Evolutionary conservation across 2,113 vertebrate species (phyloP).

Genomic region (Raja brachyura): DNA sequence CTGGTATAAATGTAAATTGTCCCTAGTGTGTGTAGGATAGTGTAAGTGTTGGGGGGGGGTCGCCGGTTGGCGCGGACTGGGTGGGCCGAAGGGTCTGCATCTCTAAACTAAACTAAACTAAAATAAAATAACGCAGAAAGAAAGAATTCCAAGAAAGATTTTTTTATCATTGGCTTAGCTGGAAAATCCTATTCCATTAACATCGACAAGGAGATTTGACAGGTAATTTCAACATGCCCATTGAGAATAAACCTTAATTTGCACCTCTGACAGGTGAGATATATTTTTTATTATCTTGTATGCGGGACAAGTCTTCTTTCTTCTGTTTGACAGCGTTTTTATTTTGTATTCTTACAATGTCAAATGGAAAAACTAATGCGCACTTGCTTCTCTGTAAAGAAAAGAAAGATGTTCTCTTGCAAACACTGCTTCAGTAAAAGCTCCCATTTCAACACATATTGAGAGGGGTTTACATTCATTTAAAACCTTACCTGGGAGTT

Average conservation of each 20-base stretch:
- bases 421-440: too few species aligned
- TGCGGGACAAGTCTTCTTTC: neutral
- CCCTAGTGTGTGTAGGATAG: too few species aligned
- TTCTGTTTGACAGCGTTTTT: neutral
- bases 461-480: neutral
- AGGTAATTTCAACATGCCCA: slow-evolving; percentile 22
- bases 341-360: slow-evolving; percentile 18
- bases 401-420: neutral
- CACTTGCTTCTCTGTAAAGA: neutral
- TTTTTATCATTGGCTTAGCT: neutral
- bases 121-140: neutral
- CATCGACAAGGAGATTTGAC: neutral
- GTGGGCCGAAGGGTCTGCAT: too few species aligned
- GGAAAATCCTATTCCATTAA: neutral
- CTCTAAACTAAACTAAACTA: too few species aligned
- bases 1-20: too few species aligned
- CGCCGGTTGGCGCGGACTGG: too few species aligned
- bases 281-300: slow-evolving; percentile 29
- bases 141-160: neutral
- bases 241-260: slow-evolving; percentile 24
- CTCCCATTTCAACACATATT: neutral
- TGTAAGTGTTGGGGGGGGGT: too few species aligned
- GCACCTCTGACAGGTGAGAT: neutral
- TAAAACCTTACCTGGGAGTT: neutral
- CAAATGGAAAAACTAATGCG: slow-evolving; percentile 14